These are phyloP conservation scores for Ametastegia equiseti DNA, from an alignment of 2,888 invertebrate species.

Conservation along the genomic window DNA sequence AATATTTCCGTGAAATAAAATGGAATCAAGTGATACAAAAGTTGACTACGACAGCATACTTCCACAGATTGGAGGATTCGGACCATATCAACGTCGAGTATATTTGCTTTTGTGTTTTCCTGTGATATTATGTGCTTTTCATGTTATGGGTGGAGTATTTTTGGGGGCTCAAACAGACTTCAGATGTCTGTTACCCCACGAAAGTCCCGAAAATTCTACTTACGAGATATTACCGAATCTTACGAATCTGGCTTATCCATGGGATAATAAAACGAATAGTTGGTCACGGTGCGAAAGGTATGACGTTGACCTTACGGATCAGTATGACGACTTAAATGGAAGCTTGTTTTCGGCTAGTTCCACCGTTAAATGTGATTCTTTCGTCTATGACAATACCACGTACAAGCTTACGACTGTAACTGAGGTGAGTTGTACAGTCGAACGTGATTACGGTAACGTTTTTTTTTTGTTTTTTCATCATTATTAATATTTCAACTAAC, in stretches of 20 bases:
- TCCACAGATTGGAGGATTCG: constrained; percentile 83
- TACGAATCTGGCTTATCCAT: constrained; percentile 78
- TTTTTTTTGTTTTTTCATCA: no score
- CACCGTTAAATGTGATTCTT: constrained; percentile 77
- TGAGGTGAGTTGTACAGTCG: constrained; percentile 77
- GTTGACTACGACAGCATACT: constrained; percentile 87
- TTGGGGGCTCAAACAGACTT: constrained; percentile 81
- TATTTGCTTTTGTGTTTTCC: constrained; percentile 84
- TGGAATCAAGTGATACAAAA: constrained; percentile 44
- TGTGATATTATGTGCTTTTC: constrained; percentile 85
- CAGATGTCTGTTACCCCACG: constrained; percentile 81
- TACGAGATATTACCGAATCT: constrained; percentile 76
- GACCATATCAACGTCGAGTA: constrained; percentile 83
- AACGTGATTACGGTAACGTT: neutral
- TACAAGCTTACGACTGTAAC: constrained; percentile 82
- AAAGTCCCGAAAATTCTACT: constrained; percentile 76
- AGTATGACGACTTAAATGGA: constrained; percentile 63
- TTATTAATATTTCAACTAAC: neutral
- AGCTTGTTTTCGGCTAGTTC: constrained; percentile 65
- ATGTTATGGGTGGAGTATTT: constrained; percentile 86
- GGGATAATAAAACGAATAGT: constrained; percentile 75
- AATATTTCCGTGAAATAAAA: no score
- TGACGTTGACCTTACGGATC: constrained; percentile 73
- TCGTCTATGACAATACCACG: constrained; percentile 80
- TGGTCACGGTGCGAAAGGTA: constrained; percentile 79